Conservation (phyloP, 2,888 invertebrate species). For the Argyra leucocephala region DNA sequence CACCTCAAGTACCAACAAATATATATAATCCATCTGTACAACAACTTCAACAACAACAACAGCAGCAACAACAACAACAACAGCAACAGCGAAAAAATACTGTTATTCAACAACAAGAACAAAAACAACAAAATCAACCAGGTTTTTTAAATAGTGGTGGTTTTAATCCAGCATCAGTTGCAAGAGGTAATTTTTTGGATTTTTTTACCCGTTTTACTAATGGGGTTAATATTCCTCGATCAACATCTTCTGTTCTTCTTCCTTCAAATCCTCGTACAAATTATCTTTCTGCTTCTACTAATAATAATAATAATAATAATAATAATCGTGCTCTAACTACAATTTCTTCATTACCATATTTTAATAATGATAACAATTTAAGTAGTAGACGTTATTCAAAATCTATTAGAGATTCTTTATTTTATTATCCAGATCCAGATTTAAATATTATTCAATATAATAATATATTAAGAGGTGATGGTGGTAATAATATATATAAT, state of each 20-base stretch:
- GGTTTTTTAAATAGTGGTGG: background rate
- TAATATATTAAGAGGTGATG: background rate
- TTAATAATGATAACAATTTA: background rate
- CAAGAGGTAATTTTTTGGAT: conserved; percentile 16
- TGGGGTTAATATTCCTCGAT: background rate
- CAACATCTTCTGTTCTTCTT: background rate
- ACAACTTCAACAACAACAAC: background rate
- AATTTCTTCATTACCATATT: no score
- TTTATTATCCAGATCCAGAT: background rate
- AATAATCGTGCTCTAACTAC: no score
- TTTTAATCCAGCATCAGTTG: background rate
- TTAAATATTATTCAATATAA: background rate
- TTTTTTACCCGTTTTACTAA: conserved; percentile 14
- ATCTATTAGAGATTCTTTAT: background rate
- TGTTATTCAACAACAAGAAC: background rate
- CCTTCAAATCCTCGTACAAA: background rate
- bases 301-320: background rate
- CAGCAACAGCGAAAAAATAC: background rate
- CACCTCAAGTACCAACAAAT: conserved; percentile 16
- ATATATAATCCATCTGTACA: background rate
- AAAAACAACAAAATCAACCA: background rate
- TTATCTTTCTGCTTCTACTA: background rate
- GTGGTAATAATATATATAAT: conserved; percentile 3
- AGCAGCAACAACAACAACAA: background rate
- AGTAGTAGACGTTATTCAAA: background rate